Percentiles rank a stretch among this genome's conserved stretches.
phyloP scores from a whole-genome alignment of 1,140 invertebrate species.

The Euura lappo region DNA sequence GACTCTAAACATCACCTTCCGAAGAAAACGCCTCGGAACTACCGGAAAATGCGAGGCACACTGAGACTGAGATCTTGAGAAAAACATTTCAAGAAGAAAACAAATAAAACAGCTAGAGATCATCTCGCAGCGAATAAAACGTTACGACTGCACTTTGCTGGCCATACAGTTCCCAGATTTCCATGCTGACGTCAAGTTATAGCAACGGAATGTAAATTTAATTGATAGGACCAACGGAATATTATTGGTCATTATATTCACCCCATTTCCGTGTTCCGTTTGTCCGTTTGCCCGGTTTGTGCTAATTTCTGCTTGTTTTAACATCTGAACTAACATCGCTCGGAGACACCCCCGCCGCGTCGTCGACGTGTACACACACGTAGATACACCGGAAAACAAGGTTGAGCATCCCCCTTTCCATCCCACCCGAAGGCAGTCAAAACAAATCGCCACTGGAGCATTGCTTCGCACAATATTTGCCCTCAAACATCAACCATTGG shows the following conservation, averaged over 20 bases:
- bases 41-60: no score
- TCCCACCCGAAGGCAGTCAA: background rate
- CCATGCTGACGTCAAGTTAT: background rate
- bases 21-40: no score
- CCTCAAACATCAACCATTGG: background rate
- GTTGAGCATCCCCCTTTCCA: background rate
- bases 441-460: constrained; percentile 4
- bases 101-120: no score
- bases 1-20: background rate
- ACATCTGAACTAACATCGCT: background rate
- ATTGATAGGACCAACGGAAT: background rate
- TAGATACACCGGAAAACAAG: background rate
- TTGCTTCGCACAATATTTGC: constrained; percentile 5
- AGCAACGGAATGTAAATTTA: background rate
- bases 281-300: background rate
- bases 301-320: constrained; percentile 4
- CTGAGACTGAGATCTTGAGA: no score
- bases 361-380: background rate
- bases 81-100: no score
- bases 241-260: background rate
- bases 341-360: background rate
- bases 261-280: background rate
- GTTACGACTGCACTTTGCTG: no score
- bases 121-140: no score
- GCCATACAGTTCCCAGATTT: no score